A percentile compares a stretch with the other conserved stretches of the same genome.
phyloP scores from a whole-genome alignment of 2,797 vertebrate species.

The Scarus forsteni region DNA sequence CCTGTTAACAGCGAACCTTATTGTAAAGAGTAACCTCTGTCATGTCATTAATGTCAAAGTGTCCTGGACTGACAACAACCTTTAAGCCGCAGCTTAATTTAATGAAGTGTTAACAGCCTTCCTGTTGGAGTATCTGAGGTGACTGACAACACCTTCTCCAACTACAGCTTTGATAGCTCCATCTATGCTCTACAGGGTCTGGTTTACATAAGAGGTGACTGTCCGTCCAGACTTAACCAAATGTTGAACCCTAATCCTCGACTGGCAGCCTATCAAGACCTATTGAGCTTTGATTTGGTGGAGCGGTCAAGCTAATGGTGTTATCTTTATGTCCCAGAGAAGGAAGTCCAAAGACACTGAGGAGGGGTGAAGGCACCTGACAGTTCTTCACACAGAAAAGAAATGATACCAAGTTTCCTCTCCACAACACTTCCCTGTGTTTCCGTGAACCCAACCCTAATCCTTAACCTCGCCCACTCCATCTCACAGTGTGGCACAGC shows the following conservation, averaged over 20 bases:
- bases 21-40: too few species aligned
- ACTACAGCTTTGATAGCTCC: background rate
- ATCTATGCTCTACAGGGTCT: slow-evolving; percentile 4
- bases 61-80: too few species aligned
- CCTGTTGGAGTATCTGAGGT: background rate
- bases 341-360: slow-evolving; percentile 20
- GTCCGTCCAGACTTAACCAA: slow-evolving; percentile 23
- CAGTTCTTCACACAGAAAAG: too few species aligned
- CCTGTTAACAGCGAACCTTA: too few species aligned
- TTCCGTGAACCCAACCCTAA: slow-evolving; percentile 27
- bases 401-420: background rate
- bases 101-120: background rate
- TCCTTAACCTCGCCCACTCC: slow-evolving; percentile 3
- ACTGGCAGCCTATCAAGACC: slow-evolving; percentile 16
- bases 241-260: slow-evolving; percentile 35
- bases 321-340: background rate
- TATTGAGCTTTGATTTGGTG: background rate
- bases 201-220: slow-evolving; percentile 22
- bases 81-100: too few species aligned
- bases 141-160: slow-evolving; percentile 10
- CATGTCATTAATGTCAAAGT: too few species aligned
- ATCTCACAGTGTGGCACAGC: slow-evolving; percentile 9
- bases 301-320: background rate
- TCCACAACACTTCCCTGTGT: background rate
- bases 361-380: background rate